Percentiles rank a stretch among this genome's conserved stretches.
Conservation (phyloP, 2,888 invertebrate genomes). For the Epirrhoe alternata region DNA sequence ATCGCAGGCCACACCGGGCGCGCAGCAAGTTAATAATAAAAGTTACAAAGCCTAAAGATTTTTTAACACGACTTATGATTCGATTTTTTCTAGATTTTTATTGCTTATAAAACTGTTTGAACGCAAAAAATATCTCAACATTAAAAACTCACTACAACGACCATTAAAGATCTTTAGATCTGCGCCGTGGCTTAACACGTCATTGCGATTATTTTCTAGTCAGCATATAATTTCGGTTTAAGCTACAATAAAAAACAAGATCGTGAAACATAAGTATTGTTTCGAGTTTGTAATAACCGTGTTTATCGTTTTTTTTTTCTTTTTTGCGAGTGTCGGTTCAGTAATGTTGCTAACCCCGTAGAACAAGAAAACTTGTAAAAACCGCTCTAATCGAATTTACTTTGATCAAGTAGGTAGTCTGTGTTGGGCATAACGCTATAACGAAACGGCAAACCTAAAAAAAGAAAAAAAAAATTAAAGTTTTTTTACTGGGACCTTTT, state of each 20-base stretch:
- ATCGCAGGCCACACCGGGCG: too few species aligned
- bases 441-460: too few species aligned
- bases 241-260: background rate
- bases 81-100: too few species aligned
- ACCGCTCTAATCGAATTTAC: background rate
- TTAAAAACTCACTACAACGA: background rate
- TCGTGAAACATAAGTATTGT: constrained; percentile 15
- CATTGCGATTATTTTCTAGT: background rate
- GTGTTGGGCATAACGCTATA: too few species aligned
- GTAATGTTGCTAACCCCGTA: background rate
- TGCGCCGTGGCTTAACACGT: background rate
- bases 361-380: background rate
- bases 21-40: too few species aligned
- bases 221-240: constrained; percentile 1
- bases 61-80: too few species aligned
- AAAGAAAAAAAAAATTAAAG: too few species aligned
- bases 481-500: too few species aligned
- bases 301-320: constrained; percentile 6
- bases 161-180: background rate
- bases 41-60: too few species aligned
- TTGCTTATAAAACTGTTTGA: too few species aligned
- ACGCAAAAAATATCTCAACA: background rate
- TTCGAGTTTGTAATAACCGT: constrained; percentile 14
- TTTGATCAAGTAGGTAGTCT: too few species aligned
- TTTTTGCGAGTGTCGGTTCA: constrained; percentile 4